A percentile compares a stretch with the other conserved stretches of the same genome.
These are phyloP conservation scores for Endomychus coccineus DNA, from an alignment of 2,888 invertebrate genomes.

Conservation along the genomic window DNA sequence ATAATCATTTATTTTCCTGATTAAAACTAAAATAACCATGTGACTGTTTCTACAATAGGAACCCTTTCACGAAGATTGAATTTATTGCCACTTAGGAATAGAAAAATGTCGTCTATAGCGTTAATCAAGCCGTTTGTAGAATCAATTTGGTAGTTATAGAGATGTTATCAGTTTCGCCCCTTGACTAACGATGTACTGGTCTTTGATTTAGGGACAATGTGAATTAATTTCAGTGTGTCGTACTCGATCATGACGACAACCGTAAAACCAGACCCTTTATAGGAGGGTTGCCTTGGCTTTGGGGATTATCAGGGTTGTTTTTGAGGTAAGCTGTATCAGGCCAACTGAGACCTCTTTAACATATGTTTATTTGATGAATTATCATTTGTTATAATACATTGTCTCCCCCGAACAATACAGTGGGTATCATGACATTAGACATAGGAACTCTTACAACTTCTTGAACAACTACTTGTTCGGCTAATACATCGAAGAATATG, in stretches of 20 bases:
- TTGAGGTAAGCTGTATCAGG: slow-evolving; percentile 31
- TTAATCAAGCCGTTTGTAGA: slow-evolving; percentile 36
- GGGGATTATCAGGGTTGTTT: slow-evolving; percentile 19
- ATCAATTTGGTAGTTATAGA: slow-evolving; percentile 34
- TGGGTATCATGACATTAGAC: too few relatives aligned
- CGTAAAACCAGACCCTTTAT: slow-evolving; percentile 23
- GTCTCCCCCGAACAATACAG: too few relatives aligned
- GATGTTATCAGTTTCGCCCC: slow-evolving; percentile 31
- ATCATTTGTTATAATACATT: too few relatives aligned
- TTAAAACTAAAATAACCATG: too few relatives aligned
- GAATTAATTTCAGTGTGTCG: slow-evolving; percentile 41
- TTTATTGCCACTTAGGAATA: slow-evolving; percentile 36
- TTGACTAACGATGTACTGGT: slow-evolving; percentile 23
- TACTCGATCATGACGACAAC: slow-evolving; percentile 39
- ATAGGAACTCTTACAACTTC: too few relatives aligned
- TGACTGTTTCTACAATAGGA: too few relatives aligned
- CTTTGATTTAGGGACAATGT: slow-evolving; percentile 40
- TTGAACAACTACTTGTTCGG: too few relatives aligned
- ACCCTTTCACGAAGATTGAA: slow-evolving; percentile 26
- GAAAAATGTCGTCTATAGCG: slow-evolving; percentile 35
- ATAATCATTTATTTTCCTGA: too few relatives aligned
- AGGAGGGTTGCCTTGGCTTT: slow-evolving; percentile 20
- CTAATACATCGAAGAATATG: too few relatives aligned
- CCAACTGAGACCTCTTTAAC: slow-evolving; percentile 28
- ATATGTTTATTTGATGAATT: slow-evolving; percentile 5